Evolutionary conservation across 2,797 vertebrate species (phyloP), one percentile per base, ranked within the genome.

Genomic region (Hozukius guyotensis): DNA sequence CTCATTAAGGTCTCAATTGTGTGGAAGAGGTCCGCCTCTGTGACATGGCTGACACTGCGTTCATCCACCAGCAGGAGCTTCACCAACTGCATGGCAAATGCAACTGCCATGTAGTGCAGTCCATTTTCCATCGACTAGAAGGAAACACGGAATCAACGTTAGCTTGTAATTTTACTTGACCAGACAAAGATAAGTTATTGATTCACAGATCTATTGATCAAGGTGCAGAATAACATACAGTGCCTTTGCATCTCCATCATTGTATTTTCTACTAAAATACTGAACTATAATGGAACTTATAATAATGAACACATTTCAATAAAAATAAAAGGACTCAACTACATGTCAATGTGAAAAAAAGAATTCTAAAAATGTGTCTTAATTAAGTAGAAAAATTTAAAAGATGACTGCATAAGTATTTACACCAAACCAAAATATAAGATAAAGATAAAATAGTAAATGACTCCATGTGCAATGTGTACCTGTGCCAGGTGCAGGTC

Each of bases 1-100:
- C 99, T 98, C 99, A 99, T 99, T 36, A 99, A 94, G 0, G 99
- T 99, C 95, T 99, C 99, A 49, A 99, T 99, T 4, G 99, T 99
- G 93, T 99, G 98, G 87, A 99, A 99, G 49, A 99, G 96, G 94
- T 99, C 99, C 0, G 99, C 98, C 88, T 99, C 99, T 0, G 99
- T 99, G 77, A 99, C 96, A 1, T 99, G 99, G 88, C 97, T 97
- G 2, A 98, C 98, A 0, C 97, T 99, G 70, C 98, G 97, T 77
- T 99, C 99, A 59, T 99, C 99, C 87, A 99, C 99, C 91, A 99
- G 88, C 83, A 99, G 93, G 79, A 99, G 96, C 93, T 99, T 99
- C 72, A 99, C 99, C 91, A 99, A 75, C 80, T 99, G 99, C 99
- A 99, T 99, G 89, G 99, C 99, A 82, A 99, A 99, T 0, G 98